Conservation (phyloP, 1,140 invertebrate species). For the Brachionus sp. region DNA sequence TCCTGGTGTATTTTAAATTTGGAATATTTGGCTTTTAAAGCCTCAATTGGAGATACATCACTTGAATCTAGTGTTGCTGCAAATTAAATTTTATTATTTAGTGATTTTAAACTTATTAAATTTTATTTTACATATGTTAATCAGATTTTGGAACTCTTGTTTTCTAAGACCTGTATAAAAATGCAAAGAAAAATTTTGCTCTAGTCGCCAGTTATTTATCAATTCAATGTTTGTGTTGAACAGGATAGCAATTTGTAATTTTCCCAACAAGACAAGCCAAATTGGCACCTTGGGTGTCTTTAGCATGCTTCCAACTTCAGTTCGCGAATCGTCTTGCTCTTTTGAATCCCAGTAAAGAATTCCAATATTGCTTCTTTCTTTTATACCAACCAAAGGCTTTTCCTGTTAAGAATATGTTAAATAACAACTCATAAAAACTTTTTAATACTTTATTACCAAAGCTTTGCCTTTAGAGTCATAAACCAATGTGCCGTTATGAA, state of each 20-base stretch:
- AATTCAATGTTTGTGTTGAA: constrained; percentile 76
- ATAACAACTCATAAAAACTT: not conserved
- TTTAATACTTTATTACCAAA: constrained; percentile 48
- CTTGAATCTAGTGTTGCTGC: not conserved
- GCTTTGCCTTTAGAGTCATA: constrained; percentile 73
- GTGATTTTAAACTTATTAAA: not conserved
- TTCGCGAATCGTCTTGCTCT: constrained; percentile 51
- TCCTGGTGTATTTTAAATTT: constrained; percentile 30
- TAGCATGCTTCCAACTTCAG: constrained; percentile 66
- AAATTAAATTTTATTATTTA: not conserved
- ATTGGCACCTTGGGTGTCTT: constrained; percentile 77
- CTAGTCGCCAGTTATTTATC: constrained; percentile 75
- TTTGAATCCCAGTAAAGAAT: constrained; percentile 53
- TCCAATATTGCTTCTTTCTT: constrained; percentile 70
- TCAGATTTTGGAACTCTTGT: constrained; percentile 53
- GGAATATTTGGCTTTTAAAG: not conserved
- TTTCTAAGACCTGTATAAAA: constrained; percentile 73
- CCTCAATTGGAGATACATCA: not conserved
- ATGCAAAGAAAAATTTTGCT: constrained; percentile 70
- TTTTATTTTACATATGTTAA: not conserved
- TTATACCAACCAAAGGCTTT: constrained; percentile 70
- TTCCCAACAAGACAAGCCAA: constrained; percentile 69
- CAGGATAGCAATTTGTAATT: constrained; percentile 71
- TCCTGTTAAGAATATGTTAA: constrained; percentile 62
- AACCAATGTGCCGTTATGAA: constrained; percentile 74